phyloP scores from a whole-genome alignment of 2,888 invertebrate genomes.

The Peribatodes rhomboidaria region DNA sequence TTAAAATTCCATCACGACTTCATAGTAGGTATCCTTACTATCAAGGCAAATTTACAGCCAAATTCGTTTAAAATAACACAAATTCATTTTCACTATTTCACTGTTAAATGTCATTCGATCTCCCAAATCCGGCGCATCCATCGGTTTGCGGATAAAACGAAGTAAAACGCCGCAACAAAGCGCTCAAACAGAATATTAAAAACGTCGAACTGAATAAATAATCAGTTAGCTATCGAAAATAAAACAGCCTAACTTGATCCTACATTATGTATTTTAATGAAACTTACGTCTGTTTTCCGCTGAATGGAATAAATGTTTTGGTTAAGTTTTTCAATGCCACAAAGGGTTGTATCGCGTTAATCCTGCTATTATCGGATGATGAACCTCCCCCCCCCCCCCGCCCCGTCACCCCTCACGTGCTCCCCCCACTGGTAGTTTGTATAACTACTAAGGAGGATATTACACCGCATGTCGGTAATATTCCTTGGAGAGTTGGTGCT shows the following conservation, averaged over 20 bases:
- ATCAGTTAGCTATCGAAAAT: slow-evolving; percentile 19
- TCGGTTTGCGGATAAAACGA: slow-evolving; percentile 32
- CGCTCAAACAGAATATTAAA: slow-evolving; percentile 37
- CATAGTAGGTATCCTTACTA: neutral
- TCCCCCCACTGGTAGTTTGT: slow-evolving; percentile 45
- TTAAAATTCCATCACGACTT: too few species aligned
- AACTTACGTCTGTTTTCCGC: slow-evolving; percentile 14
- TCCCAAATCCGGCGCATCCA: slow-evolving; percentile 38
- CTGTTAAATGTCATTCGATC: slow-evolving; percentile 35
- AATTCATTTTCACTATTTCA: slow-evolving; percentile 26
- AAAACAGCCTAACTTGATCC: slow-evolving; percentile 16
- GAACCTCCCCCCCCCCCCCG: slow-evolving; percentile 63
- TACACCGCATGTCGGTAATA: slow-evolving; percentile 73
- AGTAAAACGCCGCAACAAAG: slow-evolving; percentile 34
- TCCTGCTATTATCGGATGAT: slow-evolving; percentile 81
- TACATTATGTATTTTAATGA: neutral
- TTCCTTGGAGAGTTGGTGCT: slow-evolving; percentile 59
- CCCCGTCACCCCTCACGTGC: slow-evolving; percentile 37
- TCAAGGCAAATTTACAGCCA: neutral
- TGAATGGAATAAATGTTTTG: slow-evolving; percentile 68
- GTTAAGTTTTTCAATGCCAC: slow-evolving; percentile 74
- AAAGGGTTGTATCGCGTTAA: slow-evolving; percentile 82
- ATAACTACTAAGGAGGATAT: slow-evolving; percentile 62
- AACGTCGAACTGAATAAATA: slow-evolving; percentile 33
- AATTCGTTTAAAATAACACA: slow-evolving; percentile 18